Evolutionary conservation across 2,888 invertebrate species (phyloP), one percentile per base, ranked within the genome.

Genomic region (Palloptera scutellata): DNA sequence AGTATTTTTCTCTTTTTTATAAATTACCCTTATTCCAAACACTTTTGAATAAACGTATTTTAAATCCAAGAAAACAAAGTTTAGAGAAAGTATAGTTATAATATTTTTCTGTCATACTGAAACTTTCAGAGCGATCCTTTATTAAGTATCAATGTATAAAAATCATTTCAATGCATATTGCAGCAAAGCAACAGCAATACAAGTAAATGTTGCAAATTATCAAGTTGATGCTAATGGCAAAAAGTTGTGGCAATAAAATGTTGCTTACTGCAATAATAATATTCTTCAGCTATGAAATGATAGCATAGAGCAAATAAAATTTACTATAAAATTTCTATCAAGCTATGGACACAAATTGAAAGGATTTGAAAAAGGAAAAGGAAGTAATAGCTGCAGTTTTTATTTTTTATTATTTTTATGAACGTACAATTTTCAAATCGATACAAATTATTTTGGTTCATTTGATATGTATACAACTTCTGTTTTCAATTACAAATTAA

Each of bases 361-460:
- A 48, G 51, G 51, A 13, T 48, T 48, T 13, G 51, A 48, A 48
- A n/a, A 48, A 15, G 15, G 15, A 48, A 48, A 48, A 15, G n/a
- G 8, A 48, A 48, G 4, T 15, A 48, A 4, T 48, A 30, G 30
- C 6, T 30, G 30, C 6, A 30, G 30, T 30, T 30, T 30, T 4
- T 30, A 6, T 30, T 30, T n/a, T 15, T 48, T 48, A 8, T 15
- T 15, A 8, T 15, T 3, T 48, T 1, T 48, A 15, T 48, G 15
- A 5, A 59, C 42, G 45, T 30, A 13, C 5, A 13, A n/a, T n/a
- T 48, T 48, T 51, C 51, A 13, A 48, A 45, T 61, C 48, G 58
- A 48, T 60, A 54, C 58, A 62, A 67, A 62, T 67, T 67, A 67
- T 61, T 67, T 67, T 67, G 62, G 67, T 67, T 67, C 62, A 67